Base-by-base conservation (phyloP, 2,113 vertebrate genomes). In the Nothoprocta perdicaria region DNA sequence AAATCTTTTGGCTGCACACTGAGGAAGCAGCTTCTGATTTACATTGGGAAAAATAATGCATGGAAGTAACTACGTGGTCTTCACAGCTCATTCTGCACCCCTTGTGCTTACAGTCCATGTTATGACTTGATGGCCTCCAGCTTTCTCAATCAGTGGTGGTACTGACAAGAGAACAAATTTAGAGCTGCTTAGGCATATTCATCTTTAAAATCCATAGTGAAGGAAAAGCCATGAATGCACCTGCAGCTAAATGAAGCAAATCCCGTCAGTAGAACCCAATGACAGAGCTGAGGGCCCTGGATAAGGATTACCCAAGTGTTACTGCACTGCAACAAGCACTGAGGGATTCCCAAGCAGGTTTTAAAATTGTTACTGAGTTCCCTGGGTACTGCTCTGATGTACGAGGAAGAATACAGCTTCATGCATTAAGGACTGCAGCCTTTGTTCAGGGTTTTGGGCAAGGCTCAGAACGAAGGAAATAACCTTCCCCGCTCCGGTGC, bases 161-260 rank as follows among this genome's bases (percentile, higher is more conserved):
- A 76, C 45, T 67, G 46, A 31, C 33, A 68, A 5, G 27, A 86
- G 24, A 31, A 27, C 74, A 71, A 18, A 29, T 90, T 86, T 94
- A 55, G 21, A 82, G 45, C 33, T 89, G 2, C 21, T 82, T 10
- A 48, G n/a, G 26, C 29, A 75, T 48, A 35, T 8, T 75, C 9
- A 68, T 57, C 21, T 81, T 93, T 89, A 60, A 96, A 94, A 83
- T 14, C 26, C 45, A 61, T 21, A 31, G 38, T 26, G n/a, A 86
- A n/a, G 26, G 29, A 33, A 84, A 60, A 46, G 35, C 69, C 35
- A 38, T 50, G 43, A 92, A 52, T 58, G 63, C n/a, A 90, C 23
- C 29, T 40, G 40, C 26, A 52, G 2, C 14, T 48, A 48, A 87
- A 79, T 62, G 84, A 82, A 94, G 24, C 5, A 74, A 48, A 7